Evolutionary conservation across 2,888 invertebrate genomes (phyloP), one percentile per base, ranked within the genome.

Genomic region (Andrena hattorfiana): DNA sequence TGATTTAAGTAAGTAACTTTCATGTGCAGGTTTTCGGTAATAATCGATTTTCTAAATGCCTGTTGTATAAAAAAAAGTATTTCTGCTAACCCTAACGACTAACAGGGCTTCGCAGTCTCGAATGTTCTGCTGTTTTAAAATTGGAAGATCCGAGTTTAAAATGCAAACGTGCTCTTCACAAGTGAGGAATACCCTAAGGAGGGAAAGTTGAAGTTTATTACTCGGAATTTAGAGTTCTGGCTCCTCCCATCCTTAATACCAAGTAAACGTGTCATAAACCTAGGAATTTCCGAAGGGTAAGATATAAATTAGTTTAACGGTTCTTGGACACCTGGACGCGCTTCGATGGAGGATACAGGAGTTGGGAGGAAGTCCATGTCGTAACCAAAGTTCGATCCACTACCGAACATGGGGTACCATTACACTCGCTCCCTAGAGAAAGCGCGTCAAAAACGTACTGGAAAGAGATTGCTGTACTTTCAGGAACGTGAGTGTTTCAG

Each of bases 221-320:
- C 54, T 10, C 4, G 10, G 26, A 56, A 68, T 68, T 68, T 68
- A 23, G 56, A 68, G 56, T 68, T 35, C 26, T 26, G 54, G 68
- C 16, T 68, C 35, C 54, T 32, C 68, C 32, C 32, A 26, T 23
- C 54, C 54, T 68, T 54, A 56, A 68, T 56, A 26, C 26, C 56
- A 23, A 68, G 54, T 54, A 68, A 54, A 54, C 68, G 54, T 68
- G 68, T 68, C 68, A 68, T 68, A 68, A 68, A 68, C 68, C 30
- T 6, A 13, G 35, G 32, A 56, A 35, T 68, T 68, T 56, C 68
- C 68, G 54, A 56, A 56, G 68, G 68, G 68, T 28, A 35, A 68
- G 68, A 35, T 56, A 68, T 68, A 68, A 68, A 68, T 68, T 68
- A 68, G 68, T 68, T 68, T 68, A 68, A 68, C 68, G 68, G 68